Evolutionary conservation across 2,888 invertebrate genomes (phyloP), one percentile per base, ranked within the genome.

Genomic region (Agrotis exclamationis): DNA sequence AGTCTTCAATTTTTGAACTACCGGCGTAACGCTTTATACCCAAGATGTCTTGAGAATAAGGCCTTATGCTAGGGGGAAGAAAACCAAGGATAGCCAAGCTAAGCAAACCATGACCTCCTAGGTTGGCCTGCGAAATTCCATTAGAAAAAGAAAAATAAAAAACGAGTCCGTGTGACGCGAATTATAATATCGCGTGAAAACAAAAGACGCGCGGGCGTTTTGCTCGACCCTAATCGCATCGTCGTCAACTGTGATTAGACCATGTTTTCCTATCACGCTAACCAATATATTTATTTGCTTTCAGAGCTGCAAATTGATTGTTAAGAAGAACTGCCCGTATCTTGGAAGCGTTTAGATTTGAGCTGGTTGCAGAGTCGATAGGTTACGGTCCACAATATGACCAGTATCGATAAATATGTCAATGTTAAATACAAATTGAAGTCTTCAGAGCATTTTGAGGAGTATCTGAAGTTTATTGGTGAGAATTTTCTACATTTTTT

Each of bases 381-480:
- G 33, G 39, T 39, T 6, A 14, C 44, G 9, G 51, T 56, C 20
- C 39, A 18, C n/a, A 82, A 64, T 57, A 79, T 79, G 74, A 33
- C 53, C n/a, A 71, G 39, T 22, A 87, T 91, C 87, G 91, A 93
- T 3, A 80, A 82, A 62, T 91, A 84, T 73, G 5, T 92, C 0
- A 90, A 89, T 28, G 87, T 89, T 53, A 91, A 89, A 82, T 94
- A 93, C 74, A 91, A 89, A 62, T 84, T 94, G 64, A 92, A 88
- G 79, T 83, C 89, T 1, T 94, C 94, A 39, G 92, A 93, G 2
- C 89, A 93, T 65, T 94, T 94, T 71, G 93, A 94, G 3, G 92
- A 92, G 3, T 94, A 93, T 76, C 78, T 94, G 28, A 93, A 93
- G 70, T 91, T 87, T 84, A 90, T 93, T 45, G 91, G 93, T 93